Conservation (phyloP, 1,140 invertebrate species). For the Heliconius congener region DNA sequence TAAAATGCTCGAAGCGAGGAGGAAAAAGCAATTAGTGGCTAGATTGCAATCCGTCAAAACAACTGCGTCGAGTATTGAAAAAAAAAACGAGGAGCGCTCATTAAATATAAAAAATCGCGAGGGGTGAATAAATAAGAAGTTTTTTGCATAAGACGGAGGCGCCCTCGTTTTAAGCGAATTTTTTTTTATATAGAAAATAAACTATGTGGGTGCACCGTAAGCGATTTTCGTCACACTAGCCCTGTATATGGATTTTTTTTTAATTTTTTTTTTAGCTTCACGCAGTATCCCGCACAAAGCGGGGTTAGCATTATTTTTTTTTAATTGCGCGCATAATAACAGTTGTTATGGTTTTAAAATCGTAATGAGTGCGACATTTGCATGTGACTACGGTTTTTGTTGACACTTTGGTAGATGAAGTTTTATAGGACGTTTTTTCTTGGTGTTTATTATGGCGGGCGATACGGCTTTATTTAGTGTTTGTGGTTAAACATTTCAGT, state of each 20-base stretch:
- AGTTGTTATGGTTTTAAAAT: slow-evolving; percentile 78
- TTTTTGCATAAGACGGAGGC: slow-evolving; percentile 79
- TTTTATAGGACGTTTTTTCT: slow-evolving; percentile 72
- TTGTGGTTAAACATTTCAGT: slow-evolving; percentile 78
- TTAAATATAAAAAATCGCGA: slow-evolving; percentile 77
- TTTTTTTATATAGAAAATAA: slow-evolving; percentile 68
- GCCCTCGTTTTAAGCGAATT: slow-evolving; percentile 62
- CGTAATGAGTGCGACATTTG: slow-evolving; percentile 78
- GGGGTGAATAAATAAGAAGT: slow-evolving; percentile 80
- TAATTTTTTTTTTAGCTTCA: no score
- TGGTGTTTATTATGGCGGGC: slow-evolving; percentile 64
- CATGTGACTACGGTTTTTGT: slow-evolving; percentile 69
- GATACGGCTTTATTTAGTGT: slow-evolving; percentile 71
- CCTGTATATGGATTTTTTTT: slow-evolving; percentile 64
- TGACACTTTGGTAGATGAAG: slow-evolving; percentile 69
- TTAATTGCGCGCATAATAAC: slow-evolving; percentile 76
- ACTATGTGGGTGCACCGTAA: slow-evolving; percentile 76
- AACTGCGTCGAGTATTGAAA: slow-evolving; percentile 68
- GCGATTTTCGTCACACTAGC: slow-evolving; percentile 78
- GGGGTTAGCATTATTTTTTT: slow-evolving; percentile 57
- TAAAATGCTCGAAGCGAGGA: slow-evolving; percentile 74
- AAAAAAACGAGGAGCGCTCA: slow-evolving; percentile 76
- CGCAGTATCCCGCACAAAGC: no score
- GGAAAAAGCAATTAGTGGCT: slow-evolving; percentile 81
- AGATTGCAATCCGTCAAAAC: slow-evolving; percentile 81